These are phyloP conservation scores for Cyclophora albipunctata DNA, from an alignment of 2,888 invertebrate genomes.

Conservation along the genomic window DNA sequence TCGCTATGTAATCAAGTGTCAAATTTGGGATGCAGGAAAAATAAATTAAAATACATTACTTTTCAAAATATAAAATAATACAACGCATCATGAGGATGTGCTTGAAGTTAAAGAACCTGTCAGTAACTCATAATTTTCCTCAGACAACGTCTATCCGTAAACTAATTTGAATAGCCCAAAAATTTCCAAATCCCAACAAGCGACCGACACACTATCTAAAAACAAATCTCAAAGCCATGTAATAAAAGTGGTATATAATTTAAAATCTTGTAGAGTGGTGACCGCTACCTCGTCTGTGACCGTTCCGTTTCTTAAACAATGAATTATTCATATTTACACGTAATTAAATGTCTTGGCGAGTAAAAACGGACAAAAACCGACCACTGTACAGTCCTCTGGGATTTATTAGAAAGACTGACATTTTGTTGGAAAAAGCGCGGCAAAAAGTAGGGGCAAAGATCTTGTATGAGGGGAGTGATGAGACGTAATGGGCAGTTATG, in stretches of 20 bases:
- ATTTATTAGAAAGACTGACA: slow-evolving; percentile 5
- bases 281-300: slow-evolving; percentile 69
- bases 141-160: too few species aligned
- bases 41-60: too few species aligned
- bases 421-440: not conserved
- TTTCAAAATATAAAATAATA: too few species aligned
- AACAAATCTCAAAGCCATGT: slow-evolving; percentile 5
- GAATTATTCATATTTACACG: slow-evolving; percentile 61
- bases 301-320: slow-evolving; percentile 57
- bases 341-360: slow-evolving; percentile 19
- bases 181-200: not conserved
- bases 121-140: too few species aligned
- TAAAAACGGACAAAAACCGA: slow-evolving; percentile 15
- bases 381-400: slow-evolving; percentile 14
- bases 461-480: not conserved
- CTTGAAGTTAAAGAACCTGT: too few species aligned
- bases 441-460: slow-evolving; percentile 7
- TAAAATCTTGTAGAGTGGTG: slow-evolving; percentile 26
- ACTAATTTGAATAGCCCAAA: too few species aligned
- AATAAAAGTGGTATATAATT: slow-evolving; percentile 21
- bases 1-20: too few species aligned
- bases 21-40: too few species aligned
- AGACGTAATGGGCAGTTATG: too few species aligned
- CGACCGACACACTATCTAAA: not conserved
- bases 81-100: too few species aligned